A percentile compares a stretch with the other conserved stretches of the same genome.
phyloP scores from a whole-genome alignment of 2,797 vertebrate species.

The Hozukius guyotensis region DNA sequence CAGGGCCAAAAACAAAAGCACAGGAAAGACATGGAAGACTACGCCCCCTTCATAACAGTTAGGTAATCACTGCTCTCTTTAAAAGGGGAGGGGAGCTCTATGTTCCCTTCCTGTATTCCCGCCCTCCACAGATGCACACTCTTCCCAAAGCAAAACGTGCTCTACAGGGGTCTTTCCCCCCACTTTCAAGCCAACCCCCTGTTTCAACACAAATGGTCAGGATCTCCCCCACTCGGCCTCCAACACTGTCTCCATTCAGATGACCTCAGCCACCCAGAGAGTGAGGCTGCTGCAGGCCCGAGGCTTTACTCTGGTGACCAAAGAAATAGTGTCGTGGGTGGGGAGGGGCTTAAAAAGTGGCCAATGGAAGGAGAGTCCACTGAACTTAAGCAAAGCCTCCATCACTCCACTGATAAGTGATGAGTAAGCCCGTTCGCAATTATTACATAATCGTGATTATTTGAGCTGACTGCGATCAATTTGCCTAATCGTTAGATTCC shows the following conservation, averaged over 20 bases:
- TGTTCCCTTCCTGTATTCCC: conserved; percentile 56
- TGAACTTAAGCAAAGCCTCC: conserved; percentile 39
- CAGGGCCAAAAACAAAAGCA: conserved; percentile 76
- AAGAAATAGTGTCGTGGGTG: conserved; percentile 26
- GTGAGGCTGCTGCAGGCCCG: not conserved
- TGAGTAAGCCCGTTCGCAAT: not conserved
- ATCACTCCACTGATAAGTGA: conserved; percentile 20
- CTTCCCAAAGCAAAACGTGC: conserved; percentile 37
- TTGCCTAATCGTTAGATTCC: not conserved
- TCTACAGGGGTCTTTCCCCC: conserved; percentile 16
- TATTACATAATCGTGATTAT: not conserved
- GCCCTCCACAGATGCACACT: conserved; percentile 47
- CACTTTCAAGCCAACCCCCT: not conserved
- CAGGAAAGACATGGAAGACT: conserved; percentile 73
- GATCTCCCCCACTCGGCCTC: conserved; percentile 15
- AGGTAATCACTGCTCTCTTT: conserved; percentile 71
- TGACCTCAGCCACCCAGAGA: conserved; percentile 20
- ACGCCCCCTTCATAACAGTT: conserved; percentile 76
- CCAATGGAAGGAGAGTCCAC: conserved; percentile 22
- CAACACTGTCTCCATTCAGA: conserved; percentile 36
- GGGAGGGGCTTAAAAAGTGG: conserved; percentile 43
- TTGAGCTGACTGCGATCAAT: not conserved
- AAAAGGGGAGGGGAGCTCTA: conserved; percentile 64
- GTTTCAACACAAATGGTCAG: conserved; percentile 41
- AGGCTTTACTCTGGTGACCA: conserved; percentile 30